Evolutionary conservation across 1,140 invertebrate species (phyloP), one percentile per base, ranked within the genome.

Genomic region (Parasteatoda tepidariorum): DNA sequence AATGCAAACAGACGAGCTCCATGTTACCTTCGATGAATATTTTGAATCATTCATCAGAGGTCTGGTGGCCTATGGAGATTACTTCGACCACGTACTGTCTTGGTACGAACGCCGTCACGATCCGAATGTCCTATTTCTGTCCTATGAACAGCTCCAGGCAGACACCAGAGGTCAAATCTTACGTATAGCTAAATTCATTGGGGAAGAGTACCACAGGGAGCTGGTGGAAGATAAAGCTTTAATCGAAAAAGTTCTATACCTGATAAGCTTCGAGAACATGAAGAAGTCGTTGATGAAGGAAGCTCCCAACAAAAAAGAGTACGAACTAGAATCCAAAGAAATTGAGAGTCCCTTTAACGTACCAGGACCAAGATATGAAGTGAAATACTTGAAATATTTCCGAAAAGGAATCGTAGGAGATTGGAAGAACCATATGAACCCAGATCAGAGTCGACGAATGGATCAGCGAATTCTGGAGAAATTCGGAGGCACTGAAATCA

Each of bases 391-490:
- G 33, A 85, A 76, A 70, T 87, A 87, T 61, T 86, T 87, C 84
- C 75, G 86, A 64, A 87, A 87, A 86, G 89, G 89, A 15, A 85
- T 85, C 55, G 88, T 90, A 13, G 90, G 90, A 7, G 90, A 90
- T 85, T 91, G 90, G 90, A 89, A 88, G 79, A 89, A 87, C 38
- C 87, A 89, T 73, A 88, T 91, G 81, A 89, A 88, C 18, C 86
- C 88, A 7, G 85, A 86, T 22, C 89, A 90, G 79, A 87, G 86
- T 30, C 87, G 88, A 74, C 79, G 84, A 28, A 90, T 90, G 82
- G 89, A 91, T 71, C 57, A 83, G 22, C 85, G 87, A 26, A 89
- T 87, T 15, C 31, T 84, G n/a, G 86, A 88, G 41, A 83, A 85
- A 33, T 85, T 89, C 28, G 84, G 85, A 11, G 85, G 84, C 26